Evolutionary conservation across 53 echinoderm and acorn worm genomes (phyloP).

Genomic region (Echinometra lucunter): DNA sequence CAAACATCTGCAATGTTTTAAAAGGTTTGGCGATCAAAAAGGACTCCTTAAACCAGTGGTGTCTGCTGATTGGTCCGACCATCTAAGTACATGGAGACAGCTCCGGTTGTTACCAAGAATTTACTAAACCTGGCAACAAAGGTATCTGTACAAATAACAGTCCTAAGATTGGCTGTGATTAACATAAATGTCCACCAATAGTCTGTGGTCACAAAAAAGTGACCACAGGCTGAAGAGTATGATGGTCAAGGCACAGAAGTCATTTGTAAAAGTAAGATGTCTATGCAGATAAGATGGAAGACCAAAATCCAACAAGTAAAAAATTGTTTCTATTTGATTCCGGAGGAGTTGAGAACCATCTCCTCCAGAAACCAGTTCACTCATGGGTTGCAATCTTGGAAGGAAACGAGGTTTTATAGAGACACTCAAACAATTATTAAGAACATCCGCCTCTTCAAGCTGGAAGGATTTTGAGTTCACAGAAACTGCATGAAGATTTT

Average conservation of each 20-base stretch:
- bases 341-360: not conserved
- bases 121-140: not conserved
- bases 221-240: not conserved
- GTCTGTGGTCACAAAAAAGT: not conserved
- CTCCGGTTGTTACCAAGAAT: slow-evolving; percentile 18
- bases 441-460: not conserved
- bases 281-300: not conserved
- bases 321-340: not conserved
- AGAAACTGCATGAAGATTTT: not conserved
- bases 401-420: not conserved
- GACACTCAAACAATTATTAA: not conserved
- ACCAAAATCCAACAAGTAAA: not conserved
- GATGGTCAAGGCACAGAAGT: not conserved
- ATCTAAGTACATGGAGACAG: not conserved
- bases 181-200: not conserved
- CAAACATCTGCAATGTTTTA: slow-evolving; percentile 9
- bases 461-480: not conserved
- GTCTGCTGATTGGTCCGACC: not conserved
- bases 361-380: too few species aligned
- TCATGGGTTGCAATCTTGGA: not conserved
- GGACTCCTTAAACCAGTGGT: not conserved
- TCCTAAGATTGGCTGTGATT: not conserved
- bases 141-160: not conserved
- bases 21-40: not conserved
- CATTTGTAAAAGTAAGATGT: not conserved